Base-by-base conservation (phyloP, 2,888 invertebrate species). In the Heteropelma amictum region DNA sequence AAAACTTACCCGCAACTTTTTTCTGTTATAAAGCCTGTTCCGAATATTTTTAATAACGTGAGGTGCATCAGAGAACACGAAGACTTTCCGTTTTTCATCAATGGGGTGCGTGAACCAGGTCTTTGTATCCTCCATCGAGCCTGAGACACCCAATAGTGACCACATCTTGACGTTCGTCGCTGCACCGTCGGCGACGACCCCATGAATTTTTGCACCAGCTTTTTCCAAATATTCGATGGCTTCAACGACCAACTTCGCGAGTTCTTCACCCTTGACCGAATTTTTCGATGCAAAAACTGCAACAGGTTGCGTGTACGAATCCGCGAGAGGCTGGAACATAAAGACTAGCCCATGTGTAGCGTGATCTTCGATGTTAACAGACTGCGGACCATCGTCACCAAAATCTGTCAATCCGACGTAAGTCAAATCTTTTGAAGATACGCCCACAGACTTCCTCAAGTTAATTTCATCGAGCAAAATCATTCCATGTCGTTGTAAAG, bases 391-490 rank as follows among this genome's bases (percentile, higher is more conserved):
- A 28, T 76, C 76, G 4, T 79, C 67, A 0, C 80, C 79, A 14
- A 79, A 76, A 58, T 80, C 79, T 4, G 67, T 65, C 7, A 81
- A 70, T 0, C 79, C 81, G 45, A 45, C 21, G 23, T 79, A 81
- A 0, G 73, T 70, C 0, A 80, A 35, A 42, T 76, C 74, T 63
- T 45, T 61, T 7, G 77, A 58, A 8, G 54, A 64, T 10, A 81
- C 77, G 23, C 58, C 51, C 0, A 78, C 42, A 7, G 76, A 74
- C 60, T 79, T 77, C 12, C 79, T 54, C 8, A 78, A 38, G 35
- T 71, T 72, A 2, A 81, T 80, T 60, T 79, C 81, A 47, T 81
- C 79, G 3, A 80, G n/a, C 19, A 73, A 10, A 12, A 81, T 19
- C 2, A 79, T 38, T 0, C 79, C 77, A 47, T 68, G 63, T 0